Evolutionary conservation across 2,888 invertebrate species (phyloP), one percentile per base, ranked within the genome.

Genomic region (Acleris laterana): DNA sequence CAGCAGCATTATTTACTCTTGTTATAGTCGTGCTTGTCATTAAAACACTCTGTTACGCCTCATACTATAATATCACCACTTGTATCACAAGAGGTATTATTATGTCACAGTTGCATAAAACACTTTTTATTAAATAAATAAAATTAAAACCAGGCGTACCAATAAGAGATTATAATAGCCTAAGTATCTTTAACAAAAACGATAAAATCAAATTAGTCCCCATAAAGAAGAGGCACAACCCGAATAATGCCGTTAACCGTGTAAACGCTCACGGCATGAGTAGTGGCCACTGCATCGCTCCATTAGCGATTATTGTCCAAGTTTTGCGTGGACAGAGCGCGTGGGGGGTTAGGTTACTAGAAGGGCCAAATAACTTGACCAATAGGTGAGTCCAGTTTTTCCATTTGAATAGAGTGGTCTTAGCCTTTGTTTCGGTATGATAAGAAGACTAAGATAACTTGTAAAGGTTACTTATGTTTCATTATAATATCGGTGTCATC

Each of bases 271-370:
- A 69, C 68, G 74, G 74, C 75, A 79, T 91, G 91, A 92, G 76
- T 88, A 87, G 90, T 91, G 87, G 78, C 83, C 87, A 84, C 90
- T 87, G 92, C 92, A 91, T 84, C 86, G 90, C 85, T 87, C 91
- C 92, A 92, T 92, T 92, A 92, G 90, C 85, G 89, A 92, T 91
- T 90, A 90, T 90, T 90, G 90, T 87, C 80, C 86, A 87, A 90
- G 84, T 90, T 87, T 85, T 81, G 80, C 75, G 80, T 84, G 65
- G 62, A 61, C 66, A 57, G 32, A 59, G 48, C 49, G 17, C 60
- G 59, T 50, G 60, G 55, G 60, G 25, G 49, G 53, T n/a, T 61
- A 55, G 3, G 11, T 5, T 0, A 2, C 80, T 85, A 55, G 90
- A 89, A 74, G 70, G 19, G 25, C 25, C 22, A 3, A 3, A 3